Conservation (phyloP, 1,140 invertebrate genomes). For the Apis florea region DNA sequence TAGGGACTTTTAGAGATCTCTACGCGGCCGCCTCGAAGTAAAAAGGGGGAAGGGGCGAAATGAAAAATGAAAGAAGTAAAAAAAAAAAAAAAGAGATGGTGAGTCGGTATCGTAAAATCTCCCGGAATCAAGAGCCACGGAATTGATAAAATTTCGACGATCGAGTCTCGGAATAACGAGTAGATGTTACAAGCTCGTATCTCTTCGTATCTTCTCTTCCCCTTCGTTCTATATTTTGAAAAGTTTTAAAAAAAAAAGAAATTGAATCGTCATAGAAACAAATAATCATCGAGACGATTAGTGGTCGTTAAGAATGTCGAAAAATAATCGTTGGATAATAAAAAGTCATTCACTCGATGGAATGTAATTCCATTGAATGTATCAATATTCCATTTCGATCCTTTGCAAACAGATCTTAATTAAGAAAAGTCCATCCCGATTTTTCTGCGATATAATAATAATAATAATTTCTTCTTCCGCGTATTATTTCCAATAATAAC, state of each 20-base stretch:
- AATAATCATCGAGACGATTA: no score
- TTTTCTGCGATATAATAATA: no score
- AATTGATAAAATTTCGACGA: constrained; percentile 39
- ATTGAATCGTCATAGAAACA: no score
- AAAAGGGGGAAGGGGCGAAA: background rate
- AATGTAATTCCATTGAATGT: background rate
- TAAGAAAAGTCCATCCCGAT: background rate
- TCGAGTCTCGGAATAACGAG: constrained; percentile 1
- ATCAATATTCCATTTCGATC: no score
- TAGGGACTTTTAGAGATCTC: constrained; percentile 24
- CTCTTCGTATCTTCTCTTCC: background rate
- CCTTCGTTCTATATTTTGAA: background rate
- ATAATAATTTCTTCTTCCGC: no score
- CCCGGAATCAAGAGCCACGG: constrained; percentile 23
- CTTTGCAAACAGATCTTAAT: background rate
- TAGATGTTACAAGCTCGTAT: no score
- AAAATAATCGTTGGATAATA: background rate
- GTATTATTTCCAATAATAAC: no score
- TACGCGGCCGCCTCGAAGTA: background rate
- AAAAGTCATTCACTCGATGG: background rate
- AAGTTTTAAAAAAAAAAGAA: no score
- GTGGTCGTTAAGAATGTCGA: background rate
- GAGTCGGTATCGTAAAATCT: constrained; percentile 2
- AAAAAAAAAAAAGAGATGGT: background rate
- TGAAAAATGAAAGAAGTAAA: background rate